phyloP scores from a whole-genome alignment of 1,140 invertebrate genomes.

The Chymomyza costata region DNA sequence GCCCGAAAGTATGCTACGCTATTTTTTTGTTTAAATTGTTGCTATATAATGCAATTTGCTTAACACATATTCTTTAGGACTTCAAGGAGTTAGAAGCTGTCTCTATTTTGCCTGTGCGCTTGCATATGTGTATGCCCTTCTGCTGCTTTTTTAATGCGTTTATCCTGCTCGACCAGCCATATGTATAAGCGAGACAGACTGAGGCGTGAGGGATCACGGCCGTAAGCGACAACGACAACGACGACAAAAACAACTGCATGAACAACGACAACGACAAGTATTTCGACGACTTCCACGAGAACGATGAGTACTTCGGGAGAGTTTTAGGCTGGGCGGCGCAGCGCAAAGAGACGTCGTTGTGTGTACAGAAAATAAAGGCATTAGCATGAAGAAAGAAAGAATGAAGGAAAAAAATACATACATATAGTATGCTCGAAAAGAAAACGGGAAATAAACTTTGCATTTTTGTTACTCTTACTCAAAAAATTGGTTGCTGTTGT shows the following conservation, averaged over 20 bases:
- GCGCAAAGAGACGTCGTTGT: no score
- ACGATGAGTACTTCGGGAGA: not conserved
- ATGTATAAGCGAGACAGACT: conserved; percentile 14
- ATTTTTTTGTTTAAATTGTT: no score
- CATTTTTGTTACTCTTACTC: conserved; percentile 28
- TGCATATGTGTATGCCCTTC: conserved; percentile 23
- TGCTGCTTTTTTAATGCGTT: conserved; percentile 34
- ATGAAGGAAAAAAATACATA: conserved; percentile 12
- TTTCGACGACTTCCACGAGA: no score
- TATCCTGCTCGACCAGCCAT: conserved; percentile 15
- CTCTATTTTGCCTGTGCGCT: not conserved
- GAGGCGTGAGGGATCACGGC: conserved; percentile 42
- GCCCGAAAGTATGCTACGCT: no score
- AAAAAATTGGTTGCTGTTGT: conserved; percentile 6
- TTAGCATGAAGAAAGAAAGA: conserved; percentile 22
- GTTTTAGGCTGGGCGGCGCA: conserved; percentile 44
- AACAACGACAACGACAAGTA: conserved; percentile 7
- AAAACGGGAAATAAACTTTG: conserved; percentile 28
- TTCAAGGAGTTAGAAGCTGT: no score
- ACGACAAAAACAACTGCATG: conserved; percentile 15
- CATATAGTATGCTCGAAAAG: no score
- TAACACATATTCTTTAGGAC: no score
- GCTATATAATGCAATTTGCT: no score
- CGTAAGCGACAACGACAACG: conserved; percentile 34
- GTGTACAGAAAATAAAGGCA: conserved; percentile 40